Evolutionary conservation across 2,888 invertebrate species (phyloP), one percentile per base, ranked within the genome.

Genomic region (Cephalotes varians): DNA sequence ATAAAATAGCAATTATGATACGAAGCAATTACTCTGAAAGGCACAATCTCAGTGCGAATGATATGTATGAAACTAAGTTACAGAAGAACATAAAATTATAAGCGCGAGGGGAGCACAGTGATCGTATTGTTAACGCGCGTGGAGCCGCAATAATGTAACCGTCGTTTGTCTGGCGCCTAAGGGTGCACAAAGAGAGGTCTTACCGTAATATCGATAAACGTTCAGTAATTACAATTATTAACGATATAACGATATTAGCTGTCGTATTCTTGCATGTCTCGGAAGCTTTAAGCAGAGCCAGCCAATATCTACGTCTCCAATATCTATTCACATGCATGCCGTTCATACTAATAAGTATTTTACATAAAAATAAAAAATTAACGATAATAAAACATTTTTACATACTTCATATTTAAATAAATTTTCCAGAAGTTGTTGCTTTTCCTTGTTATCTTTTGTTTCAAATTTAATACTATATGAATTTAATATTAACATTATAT

Each of bases 91-190:
- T 37, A 58, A 49, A 71, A 54, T 51, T 64, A 44, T 47, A 60
- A 56, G 12, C 37, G 64, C 65, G 54, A 62, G 79, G 76, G 76
- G 44, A 80, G 80, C 67, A 87, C 88, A 87, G 76, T 79, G 87
- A 77, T 85, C 81, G 81, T 54, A 87, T 77, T 87, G 88, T 87
- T 85, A 81, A 87, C 54, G 73, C 58, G 58, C 81, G 62, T 49
- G 56, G 51, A 74, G 74, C 86, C 65, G 83, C 72, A 87, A 88
- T 87, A 88, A 86, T 84, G 47, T 77, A 80, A 69, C 67, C 47
- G 60, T 54, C 83, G 56, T 71, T 62, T 67, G 76, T 58, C 88
- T 87, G 88, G 88, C 87, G 87, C 84, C 86, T 76, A 31, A 72
- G 7, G 37, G 10, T 12, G 40, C 12, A 87, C 83, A 87, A 87